phyloP scores from a whole-genome alignment of 2,888 invertebrate species.

The Drosophila robusta region DNA sequence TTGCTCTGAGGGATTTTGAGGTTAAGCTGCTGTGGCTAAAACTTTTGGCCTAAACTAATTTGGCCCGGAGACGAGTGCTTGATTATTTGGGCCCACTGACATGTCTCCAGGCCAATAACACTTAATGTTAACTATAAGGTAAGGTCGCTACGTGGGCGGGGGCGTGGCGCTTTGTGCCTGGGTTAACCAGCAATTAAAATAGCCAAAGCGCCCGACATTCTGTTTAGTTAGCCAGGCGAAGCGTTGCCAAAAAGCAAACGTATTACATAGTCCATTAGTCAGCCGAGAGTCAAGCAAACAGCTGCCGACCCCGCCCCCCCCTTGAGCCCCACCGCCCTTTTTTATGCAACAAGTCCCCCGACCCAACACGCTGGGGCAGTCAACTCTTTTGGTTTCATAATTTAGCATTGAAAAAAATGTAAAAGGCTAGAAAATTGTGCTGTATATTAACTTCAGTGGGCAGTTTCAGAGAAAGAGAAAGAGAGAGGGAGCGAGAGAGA shows the following conservation, averaged over 20 bases:
- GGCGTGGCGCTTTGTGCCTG: constrained; percentile 3
- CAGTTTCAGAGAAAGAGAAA: background rate
- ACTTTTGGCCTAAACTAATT: constrained; percentile 81
- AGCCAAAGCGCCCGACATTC: constrained; percentile 33
- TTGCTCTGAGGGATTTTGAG: constrained; percentile 68
- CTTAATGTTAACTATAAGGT: constrained; percentile 58
- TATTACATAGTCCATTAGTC: constrained; percentile 77
- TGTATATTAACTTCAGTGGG: constrained; percentile 15
- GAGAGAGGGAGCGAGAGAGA: background rate
- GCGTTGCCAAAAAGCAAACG: constrained; percentile 40
- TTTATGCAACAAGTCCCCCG: too few species aligned
- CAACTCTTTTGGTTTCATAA: constrained; percentile 64
- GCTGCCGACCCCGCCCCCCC: constrained; percentile 1
- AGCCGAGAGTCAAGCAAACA: constrained; percentile 39
- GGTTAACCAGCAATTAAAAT: constrained; percentile 61
- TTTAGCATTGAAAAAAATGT: constrained; percentile 48
- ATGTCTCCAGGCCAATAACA: constrained; percentile 68
- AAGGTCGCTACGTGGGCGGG: constrained; percentile 14
- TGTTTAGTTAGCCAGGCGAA: constrained; percentile 28
- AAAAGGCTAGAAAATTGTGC: constrained; percentile 1
- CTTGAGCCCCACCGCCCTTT: background rate
- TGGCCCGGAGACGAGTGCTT: constrained; percentile 64
- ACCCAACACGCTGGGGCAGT: background rate
- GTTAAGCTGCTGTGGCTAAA: constrained; percentile 79
- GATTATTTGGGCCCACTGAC: constrained; percentile 61